Conservation (phyloP, 2,113 vertebrate genomes). For the Plecotus auritus region DNA sequence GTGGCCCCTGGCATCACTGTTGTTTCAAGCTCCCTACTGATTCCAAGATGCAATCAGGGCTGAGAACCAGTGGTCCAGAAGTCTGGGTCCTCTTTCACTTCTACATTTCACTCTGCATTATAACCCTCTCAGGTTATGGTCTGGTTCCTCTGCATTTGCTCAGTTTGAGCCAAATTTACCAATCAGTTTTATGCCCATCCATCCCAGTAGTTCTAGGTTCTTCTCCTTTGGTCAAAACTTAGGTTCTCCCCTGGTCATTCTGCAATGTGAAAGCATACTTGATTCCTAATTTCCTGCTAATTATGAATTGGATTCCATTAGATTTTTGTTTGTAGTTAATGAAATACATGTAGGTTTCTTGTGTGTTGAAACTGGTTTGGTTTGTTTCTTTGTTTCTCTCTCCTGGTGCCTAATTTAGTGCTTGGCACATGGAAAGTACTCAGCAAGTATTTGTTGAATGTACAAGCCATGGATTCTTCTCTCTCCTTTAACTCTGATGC, state of each 20-base stretch:
- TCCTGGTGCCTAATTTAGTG: slow-evolving; percentile 18
- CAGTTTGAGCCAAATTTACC: background rate
- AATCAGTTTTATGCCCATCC: background rate
- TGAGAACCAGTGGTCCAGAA: background rate
- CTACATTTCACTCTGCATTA: background rate
- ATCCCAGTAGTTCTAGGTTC: background rate
- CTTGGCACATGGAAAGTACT: background rate
- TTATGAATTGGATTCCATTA: background rate
- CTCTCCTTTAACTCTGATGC: background rate
- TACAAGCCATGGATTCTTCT: background rate
- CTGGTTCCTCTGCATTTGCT: background rate
- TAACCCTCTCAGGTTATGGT: background rate
- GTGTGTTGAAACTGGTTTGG: background rate
- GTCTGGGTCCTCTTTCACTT: background rate
- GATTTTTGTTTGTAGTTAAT: background rate
- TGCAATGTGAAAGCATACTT: background rate
- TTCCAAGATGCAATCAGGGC: background rate
- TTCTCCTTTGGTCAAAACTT: background rate
- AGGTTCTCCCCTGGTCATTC: background rate
- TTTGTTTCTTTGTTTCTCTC: background rate
- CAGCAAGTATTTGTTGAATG: background rate
- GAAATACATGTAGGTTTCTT: background rate
- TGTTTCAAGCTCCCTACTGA: background rate
- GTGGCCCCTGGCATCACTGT: background rate
- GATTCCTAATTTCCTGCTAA: background rate